Percentiles rank a stretch among this genome's conserved stretches.
These are phyloP conservation scores for Pecten maximus DNA, from an alignment of 2,888 invertebrate genomes.

Conservation along the genomic window DNA sequence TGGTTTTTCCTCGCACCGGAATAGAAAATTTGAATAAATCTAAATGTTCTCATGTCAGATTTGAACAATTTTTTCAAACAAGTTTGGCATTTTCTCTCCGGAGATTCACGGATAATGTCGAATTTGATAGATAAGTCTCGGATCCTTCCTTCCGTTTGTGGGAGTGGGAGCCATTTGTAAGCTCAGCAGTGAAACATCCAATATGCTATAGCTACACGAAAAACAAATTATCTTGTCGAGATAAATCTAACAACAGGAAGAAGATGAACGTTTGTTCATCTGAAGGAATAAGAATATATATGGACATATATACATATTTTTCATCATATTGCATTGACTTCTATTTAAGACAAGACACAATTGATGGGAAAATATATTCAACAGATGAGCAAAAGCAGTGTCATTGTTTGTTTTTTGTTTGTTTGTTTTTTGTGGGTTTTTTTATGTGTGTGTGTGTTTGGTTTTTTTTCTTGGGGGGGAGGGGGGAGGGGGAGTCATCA, in stretches of 20 bases:
- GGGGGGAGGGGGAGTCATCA: no score
- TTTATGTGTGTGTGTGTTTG: no score
- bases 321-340: no score
- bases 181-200: neutral
- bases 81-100: conserved; percentile 10
- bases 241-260: neutral
- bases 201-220: neutral
- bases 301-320: neutral
- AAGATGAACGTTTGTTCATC: neutral
- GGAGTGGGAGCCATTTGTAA: neutral
- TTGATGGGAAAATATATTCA: no score
- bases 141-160: conserved; percentile 11
- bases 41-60: conserved; percentile 17
- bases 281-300: neutral
- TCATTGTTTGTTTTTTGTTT: no score
- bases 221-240: conserved; percentile 15
- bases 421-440: no score
- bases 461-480: no score
- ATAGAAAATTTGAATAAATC: conserved; percentile 13
- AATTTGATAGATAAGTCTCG: neutral
- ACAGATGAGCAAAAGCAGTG: no score
- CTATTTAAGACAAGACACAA: no score
- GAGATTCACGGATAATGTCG: conserved; percentile 11
- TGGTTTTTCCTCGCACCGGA: neutral
- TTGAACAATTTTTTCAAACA: conserved; percentile 21